Percentiles rank a stretch among this genome's conserved stretches.
phyloP scores from a whole-genome alignment of 2,113 vertebrate species.

The Probosciger aterrimus region DNA sequence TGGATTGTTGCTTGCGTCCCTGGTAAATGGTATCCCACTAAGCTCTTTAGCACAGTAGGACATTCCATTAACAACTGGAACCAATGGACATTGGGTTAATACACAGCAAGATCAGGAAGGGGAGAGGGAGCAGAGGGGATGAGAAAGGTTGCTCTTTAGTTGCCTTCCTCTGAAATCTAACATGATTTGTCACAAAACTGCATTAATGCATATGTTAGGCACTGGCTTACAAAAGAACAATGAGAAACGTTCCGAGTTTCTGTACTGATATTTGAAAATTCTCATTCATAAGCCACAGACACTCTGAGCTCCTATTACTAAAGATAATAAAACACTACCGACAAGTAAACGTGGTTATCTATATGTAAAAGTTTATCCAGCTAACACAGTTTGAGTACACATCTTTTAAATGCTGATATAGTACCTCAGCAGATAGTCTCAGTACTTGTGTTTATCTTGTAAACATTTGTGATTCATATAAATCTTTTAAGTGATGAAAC shows the following conservation, averaged over 20 bases:
- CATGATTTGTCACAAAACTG: conserved; percentile 69
- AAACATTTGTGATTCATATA: neutral
- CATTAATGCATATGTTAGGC: conserved; percentile 49
- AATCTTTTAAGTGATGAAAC: neutral
- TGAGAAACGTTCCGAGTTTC: conserved; percentile 8
- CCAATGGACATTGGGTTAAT: conserved; percentile 19
- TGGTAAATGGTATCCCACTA: conserved; percentile 67
- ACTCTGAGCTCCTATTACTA: neutral
- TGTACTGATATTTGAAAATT: neutral
- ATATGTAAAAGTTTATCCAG: conserved; percentile 4
- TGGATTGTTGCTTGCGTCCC: conserved; percentile 47
- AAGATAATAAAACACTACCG: neutral
- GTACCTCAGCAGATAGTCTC: neutral
- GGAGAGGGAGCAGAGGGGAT: neutral
- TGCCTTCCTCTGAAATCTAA: conserved; percentile 66
- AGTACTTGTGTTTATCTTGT: conserved; percentile 27
- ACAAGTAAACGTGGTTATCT: neutral
- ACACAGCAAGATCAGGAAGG: conserved; percentile 19
- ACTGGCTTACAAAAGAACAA: conserved; percentile 37
- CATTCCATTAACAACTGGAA: conserved; percentile 62
- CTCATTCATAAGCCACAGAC: neutral
- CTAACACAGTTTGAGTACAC: neutral
- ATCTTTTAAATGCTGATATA: conserved; percentile 19
- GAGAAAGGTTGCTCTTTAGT: conserved; percentile 51
- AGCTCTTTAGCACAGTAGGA: conserved; percentile 59